Evolutionary conservation across 2,888 invertebrate genomes (phyloP), one percentile per base, ranked within the genome.

Genomic region (Iphiclides podalirius): DNA sequence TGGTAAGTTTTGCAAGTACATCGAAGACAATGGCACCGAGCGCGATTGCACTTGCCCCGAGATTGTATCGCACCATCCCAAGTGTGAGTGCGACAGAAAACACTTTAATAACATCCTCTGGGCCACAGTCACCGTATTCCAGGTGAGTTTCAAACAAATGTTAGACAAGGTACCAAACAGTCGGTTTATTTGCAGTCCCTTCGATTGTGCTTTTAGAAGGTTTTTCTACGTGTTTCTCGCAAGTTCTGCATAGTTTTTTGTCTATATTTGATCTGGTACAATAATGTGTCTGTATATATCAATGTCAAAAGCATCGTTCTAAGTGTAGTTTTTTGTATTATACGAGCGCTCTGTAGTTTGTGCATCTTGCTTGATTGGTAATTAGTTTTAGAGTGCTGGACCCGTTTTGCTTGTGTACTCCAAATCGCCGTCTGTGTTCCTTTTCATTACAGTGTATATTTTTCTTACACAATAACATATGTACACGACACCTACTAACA

Each of bases 1-100:
- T 91, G 97, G 98, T 95, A 97, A 97, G 95, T 98, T 98, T 96
- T 98, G 98, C 96, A 96, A 96, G 94, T 95, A 94, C 93, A 92
- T 93, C 90, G 96, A 96, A 90, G 94, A 94, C 84, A 91, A 91
- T 80, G 94, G 93, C 87, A 90, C 89, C 85, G 93, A 93, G 89
- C 93, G 94, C 83, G 95, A 95, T 90, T 98, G 98, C 91, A 94
- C 94, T 88, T 98, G 98, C 92, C 93, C 93, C 79, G 96, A 96
- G 92, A 95, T 96, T 90, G 92, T 95, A 84, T 94, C 94, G 84
- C 94, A 94, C 86, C 94, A 95, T 90, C 94, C 94, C 82, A 91
- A 93, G 90, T 98, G 98, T 91, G 94, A 95, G 90, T 98, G 98
- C 92, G 97, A 97, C 93, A 93, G 98, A 90, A 98, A 97, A 92